phyloP scores from a whole-genome alignment of 2,888 invertebrate species.

The Augiades crinisus region DNA sequence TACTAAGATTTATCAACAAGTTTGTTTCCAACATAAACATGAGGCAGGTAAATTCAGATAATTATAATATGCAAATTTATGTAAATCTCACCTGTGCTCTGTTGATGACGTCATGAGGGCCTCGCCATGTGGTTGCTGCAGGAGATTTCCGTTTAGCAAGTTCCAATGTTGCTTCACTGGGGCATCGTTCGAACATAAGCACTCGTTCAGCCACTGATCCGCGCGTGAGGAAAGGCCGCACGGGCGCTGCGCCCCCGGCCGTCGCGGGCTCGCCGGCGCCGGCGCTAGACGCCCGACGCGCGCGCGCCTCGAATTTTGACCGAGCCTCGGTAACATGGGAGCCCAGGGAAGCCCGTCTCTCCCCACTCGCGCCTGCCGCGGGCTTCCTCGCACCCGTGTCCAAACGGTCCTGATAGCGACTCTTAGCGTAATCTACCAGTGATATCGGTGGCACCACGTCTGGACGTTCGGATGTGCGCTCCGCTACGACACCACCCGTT shows the following conservation, averaged over 20 bases:
- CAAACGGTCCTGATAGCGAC: conserved; percentile 82
- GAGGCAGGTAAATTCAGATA: no score
- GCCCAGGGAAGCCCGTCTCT: conserved; percentile 68
- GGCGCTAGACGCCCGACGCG: conserved; percentile 71
- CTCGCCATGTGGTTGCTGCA: conserved; percentile 78
- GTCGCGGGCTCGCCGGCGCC: conserved; percentile 59
- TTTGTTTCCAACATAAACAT: no score
- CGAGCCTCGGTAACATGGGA: conserved; percentile 76
- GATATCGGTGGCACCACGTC: conserved; percentile 80
- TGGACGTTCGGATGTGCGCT: conserved; percentile 68
- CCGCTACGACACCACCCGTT: conserved; percentile 82
- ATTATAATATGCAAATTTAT: no score
- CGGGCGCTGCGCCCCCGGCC: conserved; percentile 75
- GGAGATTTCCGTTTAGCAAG: conserved; percentile 82
- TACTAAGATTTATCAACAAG: no score
- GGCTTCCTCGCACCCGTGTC: conserved; percentile 75
- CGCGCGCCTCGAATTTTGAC: conserved; percentile 76
- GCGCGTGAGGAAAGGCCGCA: conserved; percentile 91
- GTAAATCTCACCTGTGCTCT: conserved; percentile 72
- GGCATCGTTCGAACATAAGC: conserved; percentile 94
- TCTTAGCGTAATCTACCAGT: conserved; percentile 84
- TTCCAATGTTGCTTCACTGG: conserved; percentile 88
- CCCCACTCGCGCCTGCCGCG: conserved; percentile 64
- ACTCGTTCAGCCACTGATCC: conserved; percentile 96
- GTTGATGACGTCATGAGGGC: conserved; percentile 78